Base-by-base conservation (phyloP, 2,797 vertebrate genomes). In the Gymnoscopelus microlampas region DNA sequence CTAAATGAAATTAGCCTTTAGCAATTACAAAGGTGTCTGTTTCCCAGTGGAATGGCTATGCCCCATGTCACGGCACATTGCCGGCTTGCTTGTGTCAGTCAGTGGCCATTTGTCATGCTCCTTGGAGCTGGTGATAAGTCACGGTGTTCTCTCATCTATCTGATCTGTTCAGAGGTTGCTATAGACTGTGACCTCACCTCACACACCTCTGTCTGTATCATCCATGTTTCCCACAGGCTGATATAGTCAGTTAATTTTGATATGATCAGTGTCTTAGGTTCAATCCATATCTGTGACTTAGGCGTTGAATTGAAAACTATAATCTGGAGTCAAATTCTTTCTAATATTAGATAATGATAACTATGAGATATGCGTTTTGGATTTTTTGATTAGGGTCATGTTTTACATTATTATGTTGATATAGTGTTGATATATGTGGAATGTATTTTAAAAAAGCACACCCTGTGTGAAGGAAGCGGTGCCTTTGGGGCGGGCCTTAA, bases 21-120 rank as follows among this genome's bases (percentile, higher is more conserved):
- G 7, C 39, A 44, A 44, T 7, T 44, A 86, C 83, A 78, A 68
- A 82, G 83, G 85, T 71, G 59, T 68, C 74, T 72, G 77, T 70
- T 74, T 83, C 68, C 3, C 2, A 60, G 70, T 71, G 64, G 74
- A 76, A 67, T 71, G 70, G 29, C 70, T 68, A 23, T 5, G 48
- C 73, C 71, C 70, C 71, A 10, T 44, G 39, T 10, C 39, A 3
- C 9, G 39, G 39, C 39, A 44, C 39, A 44, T 44, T 44, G 39
- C 8, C 9, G 39, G 39, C 2, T 8, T 10, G 8, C 8, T 10
- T 44, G 39, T 44, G 39, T 44, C 39, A 10, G 39, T 44, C 39
- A 10, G 39, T 44, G 39, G 39, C 39, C 39, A 44, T 44, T 44
- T 44, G 39, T 44, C 65, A 60, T 59, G 61, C 76, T 77, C 67